A percentile compares a stretch with the other conserved stretches of the same genome.
These are phyloP conservation scores for Labia minor DNA, from an alignment of 2,888 invertebrate species.

Conservation along the genomic window DNA sequence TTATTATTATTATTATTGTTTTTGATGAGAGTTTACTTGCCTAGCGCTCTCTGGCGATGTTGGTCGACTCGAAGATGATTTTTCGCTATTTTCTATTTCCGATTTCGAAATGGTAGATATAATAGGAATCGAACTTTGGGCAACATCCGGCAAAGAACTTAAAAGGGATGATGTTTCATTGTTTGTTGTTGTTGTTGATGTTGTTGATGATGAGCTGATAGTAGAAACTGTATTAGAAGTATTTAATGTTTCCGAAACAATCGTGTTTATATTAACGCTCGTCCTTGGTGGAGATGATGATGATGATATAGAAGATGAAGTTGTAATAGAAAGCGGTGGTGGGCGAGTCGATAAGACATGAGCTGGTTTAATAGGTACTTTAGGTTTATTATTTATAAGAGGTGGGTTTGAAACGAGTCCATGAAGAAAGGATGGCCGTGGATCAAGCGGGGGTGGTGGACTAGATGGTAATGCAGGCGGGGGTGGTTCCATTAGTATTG, in stretches of 20 bases:
- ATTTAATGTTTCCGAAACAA: not conserved
- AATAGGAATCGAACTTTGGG: not conserved
- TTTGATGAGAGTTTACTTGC: not conserved
- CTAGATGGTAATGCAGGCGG: conserved; percentile 59
- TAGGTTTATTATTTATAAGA: conserved; percentile 28
- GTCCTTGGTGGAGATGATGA: not conserved
- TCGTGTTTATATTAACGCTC: not conserved
- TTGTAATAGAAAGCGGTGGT: not conserved
- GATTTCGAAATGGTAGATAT: not conserved
- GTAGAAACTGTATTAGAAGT: not conserved
- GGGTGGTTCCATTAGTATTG: conserved; percentile 34
- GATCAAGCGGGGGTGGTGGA: conserved; percentile 48
- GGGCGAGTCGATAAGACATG: conserved; percentile 21
- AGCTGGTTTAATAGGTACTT: conserved; percentile 29
- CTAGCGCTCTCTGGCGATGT: not conserved
- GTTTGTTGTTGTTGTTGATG: conserved; percentile 40
- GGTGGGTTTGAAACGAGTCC: conserved; percentile 43
- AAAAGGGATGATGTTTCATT: conserved; percentile 33
- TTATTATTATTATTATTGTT: too few species aligned
- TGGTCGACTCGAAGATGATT: not conserved
- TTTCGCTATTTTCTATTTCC: not conserved
- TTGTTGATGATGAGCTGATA: conserved; percentile 30
- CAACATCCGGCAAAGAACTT: not conserved
- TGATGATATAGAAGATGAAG: not conserved
- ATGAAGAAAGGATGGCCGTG: conserved; percentile 60